phyloP scores from a whole-genome alignment of 2,797 vertebrate genomes.

The Spea hammondii region DNA sequence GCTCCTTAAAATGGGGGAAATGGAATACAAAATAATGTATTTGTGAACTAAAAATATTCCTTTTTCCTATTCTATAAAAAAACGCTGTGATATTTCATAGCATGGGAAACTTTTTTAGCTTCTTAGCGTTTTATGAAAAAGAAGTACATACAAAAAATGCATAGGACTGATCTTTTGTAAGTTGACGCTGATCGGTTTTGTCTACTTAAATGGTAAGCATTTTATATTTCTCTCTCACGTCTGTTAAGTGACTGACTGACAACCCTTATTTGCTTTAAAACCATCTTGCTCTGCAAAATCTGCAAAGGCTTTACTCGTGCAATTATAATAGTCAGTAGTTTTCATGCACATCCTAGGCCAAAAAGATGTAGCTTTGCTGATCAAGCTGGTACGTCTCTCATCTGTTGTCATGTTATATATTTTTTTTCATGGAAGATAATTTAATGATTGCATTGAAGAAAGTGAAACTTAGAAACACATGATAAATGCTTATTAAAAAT shows the following conservation, averaged over 20 bases:
- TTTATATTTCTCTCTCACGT: constrained; percentile 35
- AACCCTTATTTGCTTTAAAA: constrained; percentile 48
- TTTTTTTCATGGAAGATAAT: background rate
- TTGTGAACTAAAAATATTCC: constrained; percentile 17
- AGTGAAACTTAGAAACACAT: too few relatives aligned
- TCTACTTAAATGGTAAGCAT: constrained; percentile 47
- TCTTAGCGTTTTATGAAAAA: background rate
- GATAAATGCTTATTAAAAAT: too few relatives aligned
- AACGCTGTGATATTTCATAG: background rate
- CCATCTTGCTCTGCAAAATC: constrained; percentile 45
- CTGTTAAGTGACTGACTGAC: constrained; percentile 43
- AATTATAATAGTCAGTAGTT: constrained; percentile 57
- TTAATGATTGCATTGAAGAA: too few relatives aligned
- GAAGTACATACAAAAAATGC: background rate
- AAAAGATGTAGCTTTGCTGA: constrained; percentile 52
- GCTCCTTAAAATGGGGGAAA: constrained; percentile 8
- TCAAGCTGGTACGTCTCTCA: constrained; percentile 59
- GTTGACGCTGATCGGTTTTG: background rate
- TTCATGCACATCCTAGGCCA: constrained; percentile 55
- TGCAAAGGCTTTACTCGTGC: constrained; percentile 56
- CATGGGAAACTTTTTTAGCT: background rate
- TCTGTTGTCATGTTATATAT: constrained; percentile 59
- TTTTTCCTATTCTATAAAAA: constrained; percentile 10
- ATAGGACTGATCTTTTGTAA: background rate
- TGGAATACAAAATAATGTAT: constrained; percentile 15